phyloP scores from a whole-genome alignment of 2,888 invertebrate genomes.

The Notocelia uddmanniana region DNA sequence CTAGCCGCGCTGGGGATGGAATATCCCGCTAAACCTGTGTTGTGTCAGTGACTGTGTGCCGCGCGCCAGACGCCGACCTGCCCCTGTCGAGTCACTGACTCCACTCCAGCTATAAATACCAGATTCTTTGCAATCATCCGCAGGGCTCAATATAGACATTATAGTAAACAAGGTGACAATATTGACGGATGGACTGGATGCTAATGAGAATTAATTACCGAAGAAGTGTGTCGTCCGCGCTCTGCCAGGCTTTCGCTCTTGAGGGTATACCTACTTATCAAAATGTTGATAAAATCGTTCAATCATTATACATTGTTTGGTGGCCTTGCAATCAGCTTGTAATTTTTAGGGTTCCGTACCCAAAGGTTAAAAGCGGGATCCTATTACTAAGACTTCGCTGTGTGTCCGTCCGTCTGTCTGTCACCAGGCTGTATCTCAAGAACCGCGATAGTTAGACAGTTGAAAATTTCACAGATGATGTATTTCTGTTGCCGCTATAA shows the following conservation, averaged over 20 bases:
- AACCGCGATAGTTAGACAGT: no score
- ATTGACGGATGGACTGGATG: constrained; percentile 66
- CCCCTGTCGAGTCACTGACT: constrained; percentile 68
- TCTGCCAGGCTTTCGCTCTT: constrained; percentile 24
- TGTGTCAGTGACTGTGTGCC: constrained; percentile 56
- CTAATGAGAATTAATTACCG: constrained; percentile 76
- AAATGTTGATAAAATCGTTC: constrained; percentile 21
- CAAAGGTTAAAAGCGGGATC: no score
- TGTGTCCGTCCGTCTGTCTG: no score
- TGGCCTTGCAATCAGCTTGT: no score
- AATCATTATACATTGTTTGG: neutral
- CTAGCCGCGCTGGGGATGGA: constrained; percentile 53
- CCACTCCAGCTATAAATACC: constrained; percentile 61
- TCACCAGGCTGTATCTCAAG: no score
- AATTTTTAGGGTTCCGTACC: no score
- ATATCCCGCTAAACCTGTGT: constrained; percentile 57
- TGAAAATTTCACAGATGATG: no score
- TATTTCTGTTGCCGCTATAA: no score
- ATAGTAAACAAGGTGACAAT: constrained; percentile 76
- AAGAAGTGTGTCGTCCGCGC: constrained; percentile 66
- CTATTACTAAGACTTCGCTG: no score
- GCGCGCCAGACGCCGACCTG: constrained; percentile 55
- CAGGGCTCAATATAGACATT: constrained; percentile 67
- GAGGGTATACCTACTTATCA: constrained; percentile 5
- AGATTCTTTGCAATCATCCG: constrained; percentile 66